Conservation (phyloP, 2,113 vertebrate genomes). For the Panthera tigris region DNA sequence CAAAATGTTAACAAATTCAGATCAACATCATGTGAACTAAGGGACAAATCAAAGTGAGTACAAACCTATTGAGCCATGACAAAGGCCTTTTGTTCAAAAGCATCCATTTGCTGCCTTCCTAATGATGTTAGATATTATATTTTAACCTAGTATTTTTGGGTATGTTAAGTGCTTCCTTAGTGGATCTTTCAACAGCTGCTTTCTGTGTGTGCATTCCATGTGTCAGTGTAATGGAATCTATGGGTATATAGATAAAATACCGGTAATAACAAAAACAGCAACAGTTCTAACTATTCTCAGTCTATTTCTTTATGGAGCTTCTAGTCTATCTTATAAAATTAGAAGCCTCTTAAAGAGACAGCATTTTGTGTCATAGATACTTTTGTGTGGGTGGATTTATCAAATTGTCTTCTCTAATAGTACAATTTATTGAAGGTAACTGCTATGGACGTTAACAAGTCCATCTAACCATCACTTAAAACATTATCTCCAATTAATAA, state of each 20-base stretch:
- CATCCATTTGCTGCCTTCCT: not conserved
- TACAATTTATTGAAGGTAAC: not conserved
- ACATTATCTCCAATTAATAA: not conserved
- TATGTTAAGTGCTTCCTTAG: not conserved
- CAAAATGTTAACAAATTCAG: not conserved
- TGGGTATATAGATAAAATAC: not conserved
- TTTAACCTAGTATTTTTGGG: not conserved
- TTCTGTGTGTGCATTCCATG: not conserved
- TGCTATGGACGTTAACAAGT: not conserved
- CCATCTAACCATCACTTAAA: not conserved
- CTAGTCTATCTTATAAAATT: not conserved
- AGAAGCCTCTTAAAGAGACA: not conserved
- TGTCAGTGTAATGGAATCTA: accelerated
- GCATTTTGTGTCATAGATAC: not conserved
- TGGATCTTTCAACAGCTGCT: not conserved
- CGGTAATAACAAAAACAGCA: not conserved
- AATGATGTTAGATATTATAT: not conserved
- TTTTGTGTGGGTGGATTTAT: not conserved
- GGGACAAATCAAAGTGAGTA: not conserved
- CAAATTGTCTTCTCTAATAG: not conserved
- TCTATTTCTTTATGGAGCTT: not conserved
- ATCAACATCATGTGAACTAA: not conserved
- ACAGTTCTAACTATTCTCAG: not conserved
- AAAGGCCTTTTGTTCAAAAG: not conserved
- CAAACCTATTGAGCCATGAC: not conserved